These are phyloP conservation scores for Lepidostoma basale DNA, from an alignment of 1,140 invertebrate species.

Conservation along the genomic window DNA sequence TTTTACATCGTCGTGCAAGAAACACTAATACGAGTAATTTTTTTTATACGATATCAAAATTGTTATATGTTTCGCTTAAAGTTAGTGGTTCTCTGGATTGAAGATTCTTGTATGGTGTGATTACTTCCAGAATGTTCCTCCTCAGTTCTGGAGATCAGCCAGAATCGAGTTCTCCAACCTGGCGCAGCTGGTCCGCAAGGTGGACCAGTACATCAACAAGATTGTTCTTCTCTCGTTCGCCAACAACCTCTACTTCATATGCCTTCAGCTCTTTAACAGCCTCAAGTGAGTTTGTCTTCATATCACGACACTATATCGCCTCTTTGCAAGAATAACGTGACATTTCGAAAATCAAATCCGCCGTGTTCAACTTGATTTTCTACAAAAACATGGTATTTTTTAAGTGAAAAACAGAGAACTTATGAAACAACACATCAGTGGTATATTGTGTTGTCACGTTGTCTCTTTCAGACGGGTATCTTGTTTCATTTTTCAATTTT, in stretches of 20 bases:
- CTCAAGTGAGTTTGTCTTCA: slow-evolving; percentile 58
- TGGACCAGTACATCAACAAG: slow-evolving; percentile 64
- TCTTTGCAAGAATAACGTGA: slow-evolving; percentile 37
- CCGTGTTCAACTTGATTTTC: no score
- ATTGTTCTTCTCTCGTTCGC: slow-evolving; percentile 68
- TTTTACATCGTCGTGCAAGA: no score
- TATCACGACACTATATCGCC: no score
- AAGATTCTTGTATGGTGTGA: neutral
- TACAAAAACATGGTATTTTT: no score
- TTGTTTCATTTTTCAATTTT: no score
- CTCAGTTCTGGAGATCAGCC: slow-evolving; percentile 62
- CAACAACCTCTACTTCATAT: slow-evolving; percentile 70
- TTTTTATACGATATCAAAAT: no score
- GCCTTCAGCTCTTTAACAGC: slow-evolving; percentile 67
- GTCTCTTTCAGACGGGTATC: no score
- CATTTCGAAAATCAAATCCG: neutral
- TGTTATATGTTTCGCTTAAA: neutral
- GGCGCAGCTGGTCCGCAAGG: slow-evolving; percentile 61
- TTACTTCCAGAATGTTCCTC: slow-evolving; percentile 55
- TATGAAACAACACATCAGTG: no score
- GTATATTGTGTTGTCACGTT: no score
- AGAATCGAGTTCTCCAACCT: slow-evolving; percentile 66
- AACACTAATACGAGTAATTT: no score
- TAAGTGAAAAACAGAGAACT: no score
- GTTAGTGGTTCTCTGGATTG: neutral